A percentile compares a stretch with the other conserved stretches of the same genome.
Evolutionary conservation across 2,797 vertebrate species (phyloP).

Genomic region (Myotis planiceps): DNA sequence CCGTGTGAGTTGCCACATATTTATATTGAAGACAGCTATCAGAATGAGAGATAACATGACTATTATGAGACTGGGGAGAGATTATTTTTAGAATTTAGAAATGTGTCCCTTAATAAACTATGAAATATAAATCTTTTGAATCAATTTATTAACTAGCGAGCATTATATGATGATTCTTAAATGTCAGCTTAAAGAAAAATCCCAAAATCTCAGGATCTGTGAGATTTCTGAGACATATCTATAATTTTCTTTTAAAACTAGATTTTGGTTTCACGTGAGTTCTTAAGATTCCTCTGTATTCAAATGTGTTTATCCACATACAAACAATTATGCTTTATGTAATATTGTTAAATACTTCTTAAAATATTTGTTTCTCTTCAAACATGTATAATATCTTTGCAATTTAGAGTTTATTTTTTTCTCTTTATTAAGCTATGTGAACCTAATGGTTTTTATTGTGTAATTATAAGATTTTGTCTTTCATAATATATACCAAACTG

Average conservation of each 20-base stretch:
- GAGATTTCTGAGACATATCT: not conserved
- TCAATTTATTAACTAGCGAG: not conserved
- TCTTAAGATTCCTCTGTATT: not conserved
- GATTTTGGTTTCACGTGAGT: not conserved
- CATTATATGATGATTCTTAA: not conserved
- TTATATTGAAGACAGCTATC: not conserved
- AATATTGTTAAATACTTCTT: not conserved
- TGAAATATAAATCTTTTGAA: not conserved
- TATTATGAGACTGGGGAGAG: not conserved
- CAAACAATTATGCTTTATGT: not conserved
- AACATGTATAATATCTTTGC: not conserved
- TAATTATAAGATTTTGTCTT: not conserved
- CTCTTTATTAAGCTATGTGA: not conserved
- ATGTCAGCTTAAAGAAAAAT: not conserved
- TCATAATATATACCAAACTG: not conserved
- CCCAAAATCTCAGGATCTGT: not conserved
- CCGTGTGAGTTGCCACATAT: not conserved
- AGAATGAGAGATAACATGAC: not conserved
- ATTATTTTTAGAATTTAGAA: slow-evolving; percentile 26
- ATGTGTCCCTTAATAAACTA: not conserved
- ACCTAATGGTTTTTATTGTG: not conserved
- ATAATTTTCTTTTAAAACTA: slow-evolving; percentile 15
- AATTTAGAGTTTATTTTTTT: not conserved
- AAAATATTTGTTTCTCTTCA: not conserved
- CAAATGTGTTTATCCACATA: not conserved